Base-by-base conservation (phyloP, 1,140 invertebrate genomes). In the Zaprionus inermis region DNA sequence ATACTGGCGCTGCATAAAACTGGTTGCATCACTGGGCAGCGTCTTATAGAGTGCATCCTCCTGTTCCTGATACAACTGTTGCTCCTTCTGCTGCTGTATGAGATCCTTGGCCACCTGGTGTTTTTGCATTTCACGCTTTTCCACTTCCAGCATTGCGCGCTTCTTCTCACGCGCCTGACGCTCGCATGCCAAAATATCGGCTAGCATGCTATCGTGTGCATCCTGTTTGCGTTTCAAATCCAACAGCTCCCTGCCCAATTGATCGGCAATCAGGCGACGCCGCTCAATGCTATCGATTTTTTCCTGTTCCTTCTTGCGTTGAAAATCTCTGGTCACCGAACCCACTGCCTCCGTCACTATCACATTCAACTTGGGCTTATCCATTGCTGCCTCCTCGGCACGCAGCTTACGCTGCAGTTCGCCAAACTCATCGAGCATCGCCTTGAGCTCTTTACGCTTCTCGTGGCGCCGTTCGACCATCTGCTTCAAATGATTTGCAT, bases 1-100 rank as follows among this genome's bases (percentile, higher is more conserved):
- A 22, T 79, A 61, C 11, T 86, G 82, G 1, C 82, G 79, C 58
- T 86, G 65, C 46, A 84, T 80, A 34, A 86, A 86, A 55, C 76
- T 72, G 36, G 83, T 86, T 7, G 57, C 30, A 12, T 81, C 83
- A 22, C 30, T 34, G 9, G 55, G n/a, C 5, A 51, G 38, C 10
- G 52, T 22, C 1, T 65, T 65, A 2, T n/a, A 20, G 9, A 79
- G 49, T 5, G 44, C 36, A 7, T 61, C 58, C 10, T 57, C 61
- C 41, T 76, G 65, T 0, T 79, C 72, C 2, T 59, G 64, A 55
- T 71, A 76, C 57, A 79, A 65, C 52, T 76, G 36, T n/a, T 82
- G 68, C 54, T 86, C 82, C 11, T 68, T 18, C 18, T 61, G 72
- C 59, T 86, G 83, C 11, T 32, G 30, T 3, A 76, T 65, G 41